These are phyloP conservation scores for Lepetodrilus schrolli DNA, from an alignment of 2,888 invertebrate species.

Conservation along the genomic window DNA sequence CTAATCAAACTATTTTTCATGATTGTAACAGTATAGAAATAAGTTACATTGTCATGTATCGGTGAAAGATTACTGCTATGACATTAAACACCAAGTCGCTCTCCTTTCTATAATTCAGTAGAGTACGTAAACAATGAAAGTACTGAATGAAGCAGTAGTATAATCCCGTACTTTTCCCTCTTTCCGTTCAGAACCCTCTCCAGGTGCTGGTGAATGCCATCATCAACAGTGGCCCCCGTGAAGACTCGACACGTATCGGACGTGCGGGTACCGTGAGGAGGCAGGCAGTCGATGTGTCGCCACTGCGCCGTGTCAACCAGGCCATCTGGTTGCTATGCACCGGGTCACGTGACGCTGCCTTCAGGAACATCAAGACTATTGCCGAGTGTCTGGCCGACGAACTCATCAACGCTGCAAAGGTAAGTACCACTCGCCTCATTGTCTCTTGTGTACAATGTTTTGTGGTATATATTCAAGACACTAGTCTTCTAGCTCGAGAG, in stretches of 20 bases:
- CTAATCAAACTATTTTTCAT: no score
- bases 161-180: no score
- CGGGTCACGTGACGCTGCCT: constrained; percentile 98
- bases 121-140: no score
- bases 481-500: neutral
- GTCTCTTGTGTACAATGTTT: neutral
- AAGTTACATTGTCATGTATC: no score
- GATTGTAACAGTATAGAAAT: no score
- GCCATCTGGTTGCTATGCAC: constrained; percentile 99
- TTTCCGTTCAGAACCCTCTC: constrained; percentile 78
- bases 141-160: no score
- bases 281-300: constrained; percentile 99
- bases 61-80: no score
- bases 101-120: no score
- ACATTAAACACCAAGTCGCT: no score
- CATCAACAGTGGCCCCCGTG: constrained; percentile 98
- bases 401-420: constrained; percentile 99
- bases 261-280: constrained; percentile 99
- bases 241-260: constrained; percentile 99
- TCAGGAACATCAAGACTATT: constrained; percentile 99
- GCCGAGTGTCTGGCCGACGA: constrained; percentile 99
- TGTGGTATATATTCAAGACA: neutral
- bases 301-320: constrained; percentile 97
- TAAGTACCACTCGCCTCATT: constrained; percentile 65
- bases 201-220: constrained; percentile 96